Base-by-base conservation (phyloP, 1,140 invertebrate species). In the Hylyphantes graminicola region DNA sequence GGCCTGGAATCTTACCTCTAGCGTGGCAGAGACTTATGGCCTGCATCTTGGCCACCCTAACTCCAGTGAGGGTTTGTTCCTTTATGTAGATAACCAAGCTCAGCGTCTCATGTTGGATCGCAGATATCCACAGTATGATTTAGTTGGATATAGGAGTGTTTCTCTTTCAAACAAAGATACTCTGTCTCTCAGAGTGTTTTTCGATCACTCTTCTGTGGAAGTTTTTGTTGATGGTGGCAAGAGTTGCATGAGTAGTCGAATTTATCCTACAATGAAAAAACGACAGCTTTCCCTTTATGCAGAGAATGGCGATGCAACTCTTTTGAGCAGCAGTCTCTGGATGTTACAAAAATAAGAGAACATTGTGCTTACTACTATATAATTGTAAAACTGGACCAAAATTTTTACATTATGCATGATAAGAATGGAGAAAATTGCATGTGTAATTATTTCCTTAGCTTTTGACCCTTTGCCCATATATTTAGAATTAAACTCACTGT, bases 181-280 rank as follows among this genome's bases (percentile, higher is more conserved):
- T 7, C 2, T 70, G 5, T 17, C 13, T 70, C 48, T 70, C 13
- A 35, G 67, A 13, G 13, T 70, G 13, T 70, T 70, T 15, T 51
- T 48, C 3, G 67, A 70, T 50, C 67, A 70, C n/a, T 70, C 67
- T 9, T 70, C 67, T 8, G 67, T 70, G 35, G 67, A 70, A 53
- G 67, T 70, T 50, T 70, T 70, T 11, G 67, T 70, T 0, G 15
- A 70, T 51, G 67, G 67, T 7, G 67, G 67, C 0, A 13, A 12
- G 9, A 70, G 17, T 15, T 70, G 67, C 21, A 70, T 70, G 67
- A 70, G 67, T n/a, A 70, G 67, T 15, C 67, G 67, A 13, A 70
- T 70, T 2, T 70, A 70, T 50, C 67, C 67, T 50, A n/a, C 15
- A 13, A n/a, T 51, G 7, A 51, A 70, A 6, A 13, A 70, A n/a